These are phyloP conservation scores for Percina caprodes DNA, from an alignment of 2,113 vertebrate genomes.

Conservation along the genomic window DNA sequence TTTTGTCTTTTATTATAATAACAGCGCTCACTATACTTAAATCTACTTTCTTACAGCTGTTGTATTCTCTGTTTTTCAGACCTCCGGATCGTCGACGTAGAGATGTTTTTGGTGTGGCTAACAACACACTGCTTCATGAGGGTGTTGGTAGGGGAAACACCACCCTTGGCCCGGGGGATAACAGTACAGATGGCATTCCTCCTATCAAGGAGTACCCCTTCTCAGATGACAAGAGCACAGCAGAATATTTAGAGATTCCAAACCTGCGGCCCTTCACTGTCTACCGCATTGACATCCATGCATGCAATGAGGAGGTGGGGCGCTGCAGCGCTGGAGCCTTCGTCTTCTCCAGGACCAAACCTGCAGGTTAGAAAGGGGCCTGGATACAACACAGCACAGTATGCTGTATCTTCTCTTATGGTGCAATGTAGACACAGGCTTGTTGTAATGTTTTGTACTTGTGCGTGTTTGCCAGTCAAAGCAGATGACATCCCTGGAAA, in stretches of 20 bases:
- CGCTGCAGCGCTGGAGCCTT: constrained; percentile 95
- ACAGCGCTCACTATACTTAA: background rate
- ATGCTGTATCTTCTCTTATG: background rate
- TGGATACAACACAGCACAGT: background rate
- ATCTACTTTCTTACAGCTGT: constrained; percentile 1
- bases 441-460: background rate
- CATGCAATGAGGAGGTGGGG: constrained; percentile 94
- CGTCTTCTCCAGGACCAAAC: constrained; percentile 95
- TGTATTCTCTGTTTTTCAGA: constrained; percentile 66
- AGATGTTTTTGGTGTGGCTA: constrained; percentile 88
- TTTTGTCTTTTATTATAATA: background rate
- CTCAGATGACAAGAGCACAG: constrained; percentile 86
- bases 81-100: constrained; percentile 90
- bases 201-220: constrained; percentile 89
- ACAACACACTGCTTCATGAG: constrained; percentile 82
- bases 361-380: constrained; percentile 87
- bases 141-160: constrained; percentile 76
- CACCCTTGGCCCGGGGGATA: constrained; percentile 75
- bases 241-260: constrained; percentile 90
- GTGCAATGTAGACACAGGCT: background rate
- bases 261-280: constrained; percentile 93
- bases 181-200: constrained; percentile 86
- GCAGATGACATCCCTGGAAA: constrained; percentile 94
- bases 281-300: constrained; percentile 97
- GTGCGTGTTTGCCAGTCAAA: constrained; percentile 84